Evolutionary conservation across 2,113 vertebrate genomes (phyloP).

Genomic region (Acrocephalus kingi): DNA sequence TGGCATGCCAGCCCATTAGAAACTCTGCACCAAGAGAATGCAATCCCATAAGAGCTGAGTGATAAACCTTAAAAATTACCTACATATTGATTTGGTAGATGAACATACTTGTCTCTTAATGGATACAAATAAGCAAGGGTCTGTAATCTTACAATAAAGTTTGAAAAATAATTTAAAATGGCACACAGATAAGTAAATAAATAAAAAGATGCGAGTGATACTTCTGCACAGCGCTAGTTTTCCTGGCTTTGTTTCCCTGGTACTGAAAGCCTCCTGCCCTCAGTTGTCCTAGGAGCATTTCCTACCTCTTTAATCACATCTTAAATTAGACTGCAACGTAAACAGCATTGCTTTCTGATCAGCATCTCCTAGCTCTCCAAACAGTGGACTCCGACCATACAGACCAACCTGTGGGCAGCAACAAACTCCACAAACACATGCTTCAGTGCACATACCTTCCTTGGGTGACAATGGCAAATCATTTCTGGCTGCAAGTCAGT

Average conservation of each 20-base stretch:
- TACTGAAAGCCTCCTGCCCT: not conserved
- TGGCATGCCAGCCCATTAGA: not conserved
- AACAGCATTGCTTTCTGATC: not conserved
- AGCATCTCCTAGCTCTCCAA: not conserved
- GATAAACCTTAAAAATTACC: not conserved
- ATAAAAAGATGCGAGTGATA: not conserved
- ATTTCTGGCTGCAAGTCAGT: not conserved
- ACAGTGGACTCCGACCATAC: not conserved
- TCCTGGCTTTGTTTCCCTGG: not conserved
- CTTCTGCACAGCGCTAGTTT: not conserved
- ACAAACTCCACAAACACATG: not conserved
- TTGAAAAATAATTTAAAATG: not conserved
- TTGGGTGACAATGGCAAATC: rapidly evolving
- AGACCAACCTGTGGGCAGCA: not conserved
- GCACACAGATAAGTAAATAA: not conserved
- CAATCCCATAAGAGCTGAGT: not conserved
- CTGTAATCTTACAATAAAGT: not conserved
- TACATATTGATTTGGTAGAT: not conserved
- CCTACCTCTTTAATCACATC: not conserved
- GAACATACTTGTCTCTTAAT: not conserved
- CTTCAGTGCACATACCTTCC: not conserved
- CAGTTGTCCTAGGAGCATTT: not conserved
- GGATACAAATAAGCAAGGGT: not conserved
- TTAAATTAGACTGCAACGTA: not conserved
- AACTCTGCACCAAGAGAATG: not conserved